These are phyloP conservation scores for Hypomecis punctinalis DNA, from an alignment of 2,888 invertebrate genomes.

Conservation along the genomic window DNA sequence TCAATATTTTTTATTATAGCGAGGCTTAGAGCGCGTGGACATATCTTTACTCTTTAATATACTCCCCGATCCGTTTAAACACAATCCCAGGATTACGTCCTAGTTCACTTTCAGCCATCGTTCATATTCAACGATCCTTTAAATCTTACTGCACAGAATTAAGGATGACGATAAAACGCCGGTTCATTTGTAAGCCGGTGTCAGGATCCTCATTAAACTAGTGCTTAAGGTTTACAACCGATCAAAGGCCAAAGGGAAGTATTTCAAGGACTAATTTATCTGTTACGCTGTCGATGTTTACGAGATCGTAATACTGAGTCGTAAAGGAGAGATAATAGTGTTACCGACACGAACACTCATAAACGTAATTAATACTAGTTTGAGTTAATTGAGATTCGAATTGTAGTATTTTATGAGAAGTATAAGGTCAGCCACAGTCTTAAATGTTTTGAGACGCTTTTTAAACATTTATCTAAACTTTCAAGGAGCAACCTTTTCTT, in stretches of 20 bases:
- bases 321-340: slow-evolving; percentile 22
- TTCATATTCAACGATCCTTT: slow-evolving; percentile 9
- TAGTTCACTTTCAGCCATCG: neutral
- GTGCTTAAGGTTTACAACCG: slow-evolving; percentile 35
- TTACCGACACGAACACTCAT: slow-evolving; percentile 5
- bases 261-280: slow-evolving; percentile 40
- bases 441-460: neutral
- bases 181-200: slow-evolving; percentile 24
- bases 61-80: neutral
- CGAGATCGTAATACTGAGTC: slow-evolving; percentile 19
- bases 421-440: slow-evolving; percentile 16
- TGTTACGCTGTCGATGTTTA: slow-evolving; percentile 32
- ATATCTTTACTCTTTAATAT: neutral
- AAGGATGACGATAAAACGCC: slow-evolving; percentile 6
- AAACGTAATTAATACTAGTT: slow-evolving; percentile 13
- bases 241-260: slow-evolving; percentile 37
- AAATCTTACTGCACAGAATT: slow-evolving; percentile 18
- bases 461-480: too few species aligned
- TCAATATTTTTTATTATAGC: too few species aligned
- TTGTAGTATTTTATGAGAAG: neutral
- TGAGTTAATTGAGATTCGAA: neutral
- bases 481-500: too few species aligned
- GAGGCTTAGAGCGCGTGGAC: too few species aligned
- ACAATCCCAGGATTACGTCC: neutral
- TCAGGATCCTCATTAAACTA: slow-evolving; percentile 34